Evolutionary conservation across 2,113 vertebrate genomes (phyloP).

Genomic region (Colistium nudipinnis): DNA sequence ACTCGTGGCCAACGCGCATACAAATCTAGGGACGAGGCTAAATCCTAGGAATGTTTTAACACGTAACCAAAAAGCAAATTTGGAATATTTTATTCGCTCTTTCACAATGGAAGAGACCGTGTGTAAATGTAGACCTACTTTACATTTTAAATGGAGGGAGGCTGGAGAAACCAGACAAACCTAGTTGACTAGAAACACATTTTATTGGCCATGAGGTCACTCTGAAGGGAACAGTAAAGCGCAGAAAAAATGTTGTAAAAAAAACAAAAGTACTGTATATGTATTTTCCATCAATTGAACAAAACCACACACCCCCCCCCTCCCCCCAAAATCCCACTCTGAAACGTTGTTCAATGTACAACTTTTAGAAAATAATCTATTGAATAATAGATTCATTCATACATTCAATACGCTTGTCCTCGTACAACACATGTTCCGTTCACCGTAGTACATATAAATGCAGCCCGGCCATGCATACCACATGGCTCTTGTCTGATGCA

Average conservation of each 20-base stretch:
- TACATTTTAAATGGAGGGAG: background rate
- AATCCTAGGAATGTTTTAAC: too few relatives aligned
- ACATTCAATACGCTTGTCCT: too few relatives aligned
- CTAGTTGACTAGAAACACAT: slow-evolving; percentile 29
- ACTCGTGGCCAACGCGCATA: slow-evolving; percentile 42
- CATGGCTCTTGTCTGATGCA: slow-evolving; percentile 81
- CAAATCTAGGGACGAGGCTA: too few relatives aligned
- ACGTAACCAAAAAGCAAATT: slow-evolving; percentile 10
- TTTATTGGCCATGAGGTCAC: background rate
- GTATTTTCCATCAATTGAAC: background rate
- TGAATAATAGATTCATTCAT: too few relatives aligned
- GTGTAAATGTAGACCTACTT: background rate
- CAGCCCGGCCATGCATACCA: slow-evolving; percentile 18
- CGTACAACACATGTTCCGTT: background rate
- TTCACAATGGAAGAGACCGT: background rate
- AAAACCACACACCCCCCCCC: too few relatives aligned
- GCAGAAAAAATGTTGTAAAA: slow-evolving; percentile 3
- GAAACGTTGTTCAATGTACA: background rate
- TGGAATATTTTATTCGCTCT: background rate
- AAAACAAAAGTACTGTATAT: background rate
- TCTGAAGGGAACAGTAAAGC: too few relatives aligned
- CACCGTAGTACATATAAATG: background rate
- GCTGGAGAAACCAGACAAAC: slow-evolving; percentile 33
- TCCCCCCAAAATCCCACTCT: background rate
- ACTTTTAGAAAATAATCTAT: background rate